phyloP scores from a whole-genome alignment of 2,888 invertebrate genomes.

The Cenopis cana region DNA sequence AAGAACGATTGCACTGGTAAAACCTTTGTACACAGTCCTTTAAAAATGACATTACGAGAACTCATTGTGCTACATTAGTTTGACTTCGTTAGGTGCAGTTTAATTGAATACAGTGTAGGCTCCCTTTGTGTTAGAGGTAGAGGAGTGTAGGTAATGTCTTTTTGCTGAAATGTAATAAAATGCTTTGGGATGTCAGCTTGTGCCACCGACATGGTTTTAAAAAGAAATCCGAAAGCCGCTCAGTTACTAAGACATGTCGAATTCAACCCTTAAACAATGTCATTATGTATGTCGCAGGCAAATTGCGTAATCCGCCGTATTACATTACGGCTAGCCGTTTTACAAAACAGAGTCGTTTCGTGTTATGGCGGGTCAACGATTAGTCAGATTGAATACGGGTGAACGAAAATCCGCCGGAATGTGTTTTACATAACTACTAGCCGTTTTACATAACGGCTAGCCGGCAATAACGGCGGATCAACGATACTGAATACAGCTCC shows the following conservation, averaged over 20 bases:
- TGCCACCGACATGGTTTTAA: too few relatives aligned
- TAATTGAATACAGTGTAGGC: conserved; percentile 11
- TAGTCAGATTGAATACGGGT: too few relatives aligned
- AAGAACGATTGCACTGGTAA: conserved; percentile 34
- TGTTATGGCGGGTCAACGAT: too few relatives aligned
- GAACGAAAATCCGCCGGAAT: too few relatives aligned
- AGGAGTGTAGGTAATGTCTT: neutral
- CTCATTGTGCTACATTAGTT: conserved; percentile 17
- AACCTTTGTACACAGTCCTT: conserved; percentile 11
- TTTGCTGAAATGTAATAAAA: conserved; percentile 9
- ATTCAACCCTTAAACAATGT: neutral
- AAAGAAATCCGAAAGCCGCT: neutral
- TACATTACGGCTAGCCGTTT: too few relatives aligned
- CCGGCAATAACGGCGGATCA: too few relatives aligned
- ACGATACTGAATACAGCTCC: too few relatives aligned
- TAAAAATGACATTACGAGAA: conserved; percentile 23
- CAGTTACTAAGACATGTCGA: neutral
- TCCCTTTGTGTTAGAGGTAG: neutral
- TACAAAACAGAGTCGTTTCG: too few relatives aligned
- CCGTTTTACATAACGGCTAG: too few relatives aligned
- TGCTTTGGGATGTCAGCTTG: too few relatives aligned
- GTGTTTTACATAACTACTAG: too few relatives aligned
- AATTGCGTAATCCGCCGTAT: too few relatives aligned
- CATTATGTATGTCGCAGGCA: neutral
- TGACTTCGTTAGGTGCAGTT: conserved; percentile 11